Evolutionary conservation across 2,888 invertebrate species (phyloP).

Genomic region (Liopterus haemorrhoidalis): DNA sequence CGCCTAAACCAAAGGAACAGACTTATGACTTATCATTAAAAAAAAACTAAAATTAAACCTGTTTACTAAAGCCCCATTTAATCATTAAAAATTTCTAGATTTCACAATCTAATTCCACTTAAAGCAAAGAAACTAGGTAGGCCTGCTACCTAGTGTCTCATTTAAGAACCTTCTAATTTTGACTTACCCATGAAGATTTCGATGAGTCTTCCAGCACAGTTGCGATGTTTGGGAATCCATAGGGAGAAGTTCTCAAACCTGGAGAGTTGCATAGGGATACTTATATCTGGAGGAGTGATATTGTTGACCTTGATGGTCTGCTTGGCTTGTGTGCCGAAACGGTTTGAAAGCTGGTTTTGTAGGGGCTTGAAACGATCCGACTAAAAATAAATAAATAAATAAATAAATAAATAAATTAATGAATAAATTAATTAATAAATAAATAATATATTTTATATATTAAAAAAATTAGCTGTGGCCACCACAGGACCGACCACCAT

Average conservation of each 20-base stretch:
- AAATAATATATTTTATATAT: neutral
- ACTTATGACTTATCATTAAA: slow-evolving; percentile 38
- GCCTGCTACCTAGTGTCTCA: too few relatives aligned
- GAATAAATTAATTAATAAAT: slow-evolving; percentile 11
- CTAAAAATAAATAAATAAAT: slow-evolving; percentile 38
- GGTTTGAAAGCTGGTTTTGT: slow-evolving; percentile 54
- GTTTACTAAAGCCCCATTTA: neutral
- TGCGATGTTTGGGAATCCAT: slow-evolving; percentile 65
- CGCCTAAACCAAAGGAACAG: too few relatives aligned
- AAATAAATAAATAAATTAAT: slow-evolving; percentile 16
- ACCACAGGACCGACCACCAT: too few relatives aligned
- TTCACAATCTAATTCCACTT: too few relatives aligned
- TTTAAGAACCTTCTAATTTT: too few relatives aligned
- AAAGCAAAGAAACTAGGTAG: too few relatives aligned
- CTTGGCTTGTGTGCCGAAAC: slow-evolving; percentile 53
- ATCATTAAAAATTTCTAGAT: neutral
- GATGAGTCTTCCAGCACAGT: slow-evolving; percentile 64
- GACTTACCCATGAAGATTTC: slow-evolving; percentile 60
- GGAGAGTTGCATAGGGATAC: slow-evolving; percentile 52
- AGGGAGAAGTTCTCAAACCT: slow-evolving; percentile 64
- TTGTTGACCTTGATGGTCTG: slow-evolving; percentile 52
- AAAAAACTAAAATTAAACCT: slow-evolving; percentile 15
- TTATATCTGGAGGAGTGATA: slow-evolving; percentile 53
- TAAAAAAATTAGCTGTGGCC: too few relatives aligned
- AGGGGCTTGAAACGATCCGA: slow-evolving; percentile 52